Evolutionary conservation across 2,797 vertebrate species (phyloP), one percentile per base, ranked within the genome.

Genomic region (Poeciliopsis paucimaculata): DNA sequence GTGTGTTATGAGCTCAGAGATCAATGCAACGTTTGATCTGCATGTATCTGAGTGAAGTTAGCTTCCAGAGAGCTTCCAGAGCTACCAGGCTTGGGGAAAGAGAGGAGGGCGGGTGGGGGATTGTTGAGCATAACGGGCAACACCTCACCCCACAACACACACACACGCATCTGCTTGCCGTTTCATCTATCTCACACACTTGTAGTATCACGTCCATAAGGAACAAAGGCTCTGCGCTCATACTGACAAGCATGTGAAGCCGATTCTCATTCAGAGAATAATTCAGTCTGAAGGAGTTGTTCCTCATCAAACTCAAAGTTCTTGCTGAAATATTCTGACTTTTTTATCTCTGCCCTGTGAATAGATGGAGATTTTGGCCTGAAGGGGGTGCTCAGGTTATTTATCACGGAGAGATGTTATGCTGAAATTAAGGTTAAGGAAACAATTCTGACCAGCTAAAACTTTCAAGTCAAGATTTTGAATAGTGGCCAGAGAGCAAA

Each of bases 11-110:
- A 90, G 77, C 88, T 73, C 84, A 86, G 84, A 93, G 91, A 93
- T 94, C 91, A 93, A 90, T 93, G 83, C 86, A 80, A 70, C 81
- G 89, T 93, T 94, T 94, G 93, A 95, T 94, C 93, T 92, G 88
- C 83, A 82, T 89, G 88, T 91, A 86, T 90, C 85, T 91, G 89
- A 92, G 93, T 93, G 89, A 91, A 90, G 90, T 90, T 77, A 93
- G 91, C 87, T 93, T 93, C 89, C 89, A 91, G 73, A 89, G 87
- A 89, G 85, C 83, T 89, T 87, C 89, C 91, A 89, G 86, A 89
- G 88, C 85, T 86, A 87, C 79, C 84, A 84, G 86, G 91, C 90
- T 91, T 81, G 70, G 79, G 92, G 91, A 26, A 53, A 53, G 8
- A 53, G 83, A 91, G 91, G 92, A 92, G 82, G 78, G 79, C 31